These are phyloP conservation scores for Papilio elwesi DNA, from an alignment of 2,888 invertebrate genomes.

Conservation along the genomic window DNA sequence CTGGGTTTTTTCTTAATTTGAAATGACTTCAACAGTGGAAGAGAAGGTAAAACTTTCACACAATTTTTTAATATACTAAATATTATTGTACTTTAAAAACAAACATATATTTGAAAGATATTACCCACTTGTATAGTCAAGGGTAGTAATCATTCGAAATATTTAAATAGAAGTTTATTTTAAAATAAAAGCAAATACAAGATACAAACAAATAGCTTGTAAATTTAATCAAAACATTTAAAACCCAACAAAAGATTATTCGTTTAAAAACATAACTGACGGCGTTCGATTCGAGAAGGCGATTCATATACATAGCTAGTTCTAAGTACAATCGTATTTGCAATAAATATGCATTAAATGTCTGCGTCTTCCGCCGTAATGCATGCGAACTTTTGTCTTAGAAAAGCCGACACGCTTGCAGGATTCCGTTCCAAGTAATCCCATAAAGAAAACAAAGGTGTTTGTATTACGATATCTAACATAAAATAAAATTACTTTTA, in stretches of 20 bases:
- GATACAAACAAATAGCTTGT: no score
- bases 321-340: constrained; percentile 17
- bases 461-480: not conserved
- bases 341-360: constrained; percentile 28
- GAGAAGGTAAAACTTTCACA: no score
- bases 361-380: constrained; percentile 21
- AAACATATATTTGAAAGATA: no score
- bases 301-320: constrained; percentile 1
- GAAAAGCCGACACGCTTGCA: constrained; percentile 25
- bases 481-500: not conserved
- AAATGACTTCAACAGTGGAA: no score
- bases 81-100: no score
- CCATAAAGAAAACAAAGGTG: constrained; percentile 7
- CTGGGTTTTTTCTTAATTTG: no score
- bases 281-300: not conserved
- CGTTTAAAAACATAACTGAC: not conserved
- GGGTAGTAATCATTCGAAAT: no score
- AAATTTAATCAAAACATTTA: no score
- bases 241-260: not conserved
- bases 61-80: no score
- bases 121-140: no score
- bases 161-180: no score
- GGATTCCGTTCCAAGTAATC: constrained; percentile 29
- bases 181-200: no score
- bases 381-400: constrained; percentile 29